Evolutionary conservation across 2,797 vertebrate species (phyloP), one percentile per base, ranked within the genome.

Genomic region (Ctenopoma kingsleyae): DNA sequence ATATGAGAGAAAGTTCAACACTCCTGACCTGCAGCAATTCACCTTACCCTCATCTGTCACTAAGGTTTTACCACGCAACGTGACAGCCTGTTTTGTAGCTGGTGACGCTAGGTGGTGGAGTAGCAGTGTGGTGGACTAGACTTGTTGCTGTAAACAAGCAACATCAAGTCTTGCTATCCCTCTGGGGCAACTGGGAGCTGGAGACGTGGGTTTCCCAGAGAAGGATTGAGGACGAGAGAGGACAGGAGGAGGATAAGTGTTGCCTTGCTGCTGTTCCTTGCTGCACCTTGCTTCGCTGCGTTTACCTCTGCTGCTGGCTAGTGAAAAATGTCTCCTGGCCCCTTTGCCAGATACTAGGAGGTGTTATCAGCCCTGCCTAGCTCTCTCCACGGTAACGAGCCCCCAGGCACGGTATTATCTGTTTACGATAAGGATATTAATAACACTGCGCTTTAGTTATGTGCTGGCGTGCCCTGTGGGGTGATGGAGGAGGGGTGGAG

Each of bases 391-490:
- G 20, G 89, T 91, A 91, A 91, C 84, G 83, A 91, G 89, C 83
- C 92, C 91, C 88, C 68, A 86, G 89, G 85, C 89, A 56, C 79
- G 30, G 86, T 70, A 91, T 92, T 91, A 94, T 93, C 89, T 91
- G 89, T 92, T 92, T 92, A 89, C 80, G 87, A 93, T 93, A 93
- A 93, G 89, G 91, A 92, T 92, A 92, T 93, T 91, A 93, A 93
- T 93, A 93, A 93, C 82, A 70, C 81, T 81, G 82, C 69, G 79
- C 86, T 92, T 88, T 90, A 90, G 84, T 91, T 88, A 87, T 86
- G 85, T 83, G 84, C 74, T 23, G 58, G 69, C 74, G 50, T 81
- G 82, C 73, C 85, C 78, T 59, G 56, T 3, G 60, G 76, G 80
- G 58, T 68, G 76, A 57, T 66, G 56, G 63, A 6, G 48, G 46